Conservation (phyloP, 2,113 vertebrate species). For the Morone saxatilis region DNA sequence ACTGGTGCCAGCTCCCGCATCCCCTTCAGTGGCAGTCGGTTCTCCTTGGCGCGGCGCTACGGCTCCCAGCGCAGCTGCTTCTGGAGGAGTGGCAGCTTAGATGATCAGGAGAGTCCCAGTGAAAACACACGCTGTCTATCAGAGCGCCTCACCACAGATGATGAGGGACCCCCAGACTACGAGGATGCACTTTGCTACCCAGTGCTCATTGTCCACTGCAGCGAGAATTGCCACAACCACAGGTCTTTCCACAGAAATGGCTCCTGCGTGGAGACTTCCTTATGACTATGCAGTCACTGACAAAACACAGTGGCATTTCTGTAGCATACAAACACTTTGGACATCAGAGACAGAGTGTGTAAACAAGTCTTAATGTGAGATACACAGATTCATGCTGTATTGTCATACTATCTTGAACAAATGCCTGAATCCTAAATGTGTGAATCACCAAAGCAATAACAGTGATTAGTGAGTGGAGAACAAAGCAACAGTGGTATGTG, state of each 20-base stretch:
- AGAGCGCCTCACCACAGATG: conserved; percentile 87
- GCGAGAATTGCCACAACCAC: conserved; percentile 94
- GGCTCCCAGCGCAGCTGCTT: conserved; percentile 95
- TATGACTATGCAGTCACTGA: conserved; percentile 83
- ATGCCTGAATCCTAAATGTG: conserved; percentile 63
- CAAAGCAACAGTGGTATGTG: conserved; percentile 11
- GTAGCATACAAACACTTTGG: conserved; percentile 63
- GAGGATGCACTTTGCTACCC: conserved; percentile 96
- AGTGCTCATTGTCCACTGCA: conserved; percentile 95
- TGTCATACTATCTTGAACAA: conserved; percentile 27
- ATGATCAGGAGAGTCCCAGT: conserved; percentile 91
- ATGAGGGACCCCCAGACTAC: conserved; percentile 93
- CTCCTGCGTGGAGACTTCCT: conserved; percentile 96
- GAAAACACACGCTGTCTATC: conserved; percentile 93
- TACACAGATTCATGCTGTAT: conserved; percentile 27
- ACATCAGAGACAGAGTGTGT: conserved; percentile 29
- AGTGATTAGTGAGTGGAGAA: neutral
- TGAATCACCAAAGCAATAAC: conserved; percentile 79
- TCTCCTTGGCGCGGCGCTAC: conserved; percentile 91
- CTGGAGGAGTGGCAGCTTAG: conserved; percentile 90
- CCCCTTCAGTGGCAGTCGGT: conserved; percentile 91
- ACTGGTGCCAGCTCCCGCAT: conserved; percentile 90
- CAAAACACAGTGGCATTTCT: conserved; percentile 18
- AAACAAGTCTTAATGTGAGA: conserved; percentile 43
- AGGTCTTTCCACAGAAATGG: conserved; percentile 94